Conservation (phyloP, 2,888 invertebrate genomes). For the Caenorhabditis doughertyi region DNA sequence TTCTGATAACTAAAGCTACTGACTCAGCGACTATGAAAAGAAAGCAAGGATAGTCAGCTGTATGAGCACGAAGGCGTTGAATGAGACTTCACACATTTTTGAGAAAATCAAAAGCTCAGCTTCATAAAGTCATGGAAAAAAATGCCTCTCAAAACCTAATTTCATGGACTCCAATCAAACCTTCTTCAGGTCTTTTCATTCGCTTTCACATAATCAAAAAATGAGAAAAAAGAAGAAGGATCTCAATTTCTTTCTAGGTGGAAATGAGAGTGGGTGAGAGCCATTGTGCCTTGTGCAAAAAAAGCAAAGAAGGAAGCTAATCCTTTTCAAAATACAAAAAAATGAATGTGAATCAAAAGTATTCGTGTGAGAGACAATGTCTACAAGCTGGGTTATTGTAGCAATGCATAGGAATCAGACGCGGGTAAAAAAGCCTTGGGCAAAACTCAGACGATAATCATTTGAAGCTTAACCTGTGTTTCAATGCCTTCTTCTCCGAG, state of each 20-base stretch:
- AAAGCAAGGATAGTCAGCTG: no score
- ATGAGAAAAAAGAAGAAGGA: constrained; percentile 4
- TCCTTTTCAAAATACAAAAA: constrained; percentile 39
- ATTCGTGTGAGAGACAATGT: constrained; percentile 1
- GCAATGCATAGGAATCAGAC: background rate
- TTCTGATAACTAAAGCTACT: background rate
- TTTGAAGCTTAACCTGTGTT: constrained; percentile 37
- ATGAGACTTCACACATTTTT: no score
- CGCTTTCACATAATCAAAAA: constrained; percentile 25
- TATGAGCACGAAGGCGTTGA: no score
- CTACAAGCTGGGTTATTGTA: background rate
- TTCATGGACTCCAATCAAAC: background rate
- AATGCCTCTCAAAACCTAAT: background rate
- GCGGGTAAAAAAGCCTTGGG: background rate
- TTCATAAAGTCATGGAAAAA: background rate
- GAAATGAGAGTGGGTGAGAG: constrained; percentile 12
- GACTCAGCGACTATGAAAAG: no score
- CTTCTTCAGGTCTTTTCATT: background rate
- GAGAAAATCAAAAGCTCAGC: no score
- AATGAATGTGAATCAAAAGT: constrained; percentile 3
- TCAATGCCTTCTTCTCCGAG: constrained; percentile 42
- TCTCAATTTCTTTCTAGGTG: constrained; percentile 2
- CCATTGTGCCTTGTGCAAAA: constrained; percentile 39
- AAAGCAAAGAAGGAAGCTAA: constrained; percentile 11
- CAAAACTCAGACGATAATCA: background rate